Evolutionary conservation across 2,888 invertebrate genomes (phyloP), one percentile per base, ranked within the genome.

Genomic region (Trachelus tabidus): DNA sequence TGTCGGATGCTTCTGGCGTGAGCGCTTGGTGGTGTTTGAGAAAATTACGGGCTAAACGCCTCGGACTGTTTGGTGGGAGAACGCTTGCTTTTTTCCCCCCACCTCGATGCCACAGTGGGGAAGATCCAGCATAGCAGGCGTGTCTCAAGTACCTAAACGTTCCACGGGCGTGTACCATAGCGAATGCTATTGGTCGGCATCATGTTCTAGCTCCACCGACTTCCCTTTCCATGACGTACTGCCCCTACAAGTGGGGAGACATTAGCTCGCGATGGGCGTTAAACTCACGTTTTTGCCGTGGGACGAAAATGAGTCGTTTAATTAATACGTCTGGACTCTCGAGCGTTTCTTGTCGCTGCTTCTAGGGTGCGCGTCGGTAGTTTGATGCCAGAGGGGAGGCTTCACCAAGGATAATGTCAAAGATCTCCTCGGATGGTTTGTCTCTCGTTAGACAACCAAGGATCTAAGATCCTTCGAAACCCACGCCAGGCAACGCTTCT

Each of bases 231-330:
- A 75, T 56, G 23, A 9, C 23, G 56, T 23, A 9, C 56, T 56
- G 71, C 79, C 69, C 80, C 77, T 79, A 76, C 71, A 77, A 78
- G 83, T 80, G 84, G 84, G 83, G 85, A 85, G 82, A 82, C 82
- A 85, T 88, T 87, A 85, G 85, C 82, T 82, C 80, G 80, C 86
- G 89, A 90, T 90, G 91, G 91, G 91, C 90, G 91, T 90, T 90
- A 81, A 84, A 84, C 87, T 87, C 85, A 83, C 88, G 88, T 90
- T 90, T 89, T 89, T 88, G 88, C 87, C 86, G 85, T 86, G 86
- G 88, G 89, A 91, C 90, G 88, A 90, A 91, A 91, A 91, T 90
- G 91, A 91, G 89, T 87, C 90, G 89, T 91, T 91, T 91, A 91
- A 91, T 91, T 91, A 91, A 91, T 91, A 91, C 89, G 90, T 91